Evolutionary conservation across 2,888 invertebrate species (phyloP), one percentile per base, ranked within the genome.

Genomic region (Agrotis segetum): DNA sequence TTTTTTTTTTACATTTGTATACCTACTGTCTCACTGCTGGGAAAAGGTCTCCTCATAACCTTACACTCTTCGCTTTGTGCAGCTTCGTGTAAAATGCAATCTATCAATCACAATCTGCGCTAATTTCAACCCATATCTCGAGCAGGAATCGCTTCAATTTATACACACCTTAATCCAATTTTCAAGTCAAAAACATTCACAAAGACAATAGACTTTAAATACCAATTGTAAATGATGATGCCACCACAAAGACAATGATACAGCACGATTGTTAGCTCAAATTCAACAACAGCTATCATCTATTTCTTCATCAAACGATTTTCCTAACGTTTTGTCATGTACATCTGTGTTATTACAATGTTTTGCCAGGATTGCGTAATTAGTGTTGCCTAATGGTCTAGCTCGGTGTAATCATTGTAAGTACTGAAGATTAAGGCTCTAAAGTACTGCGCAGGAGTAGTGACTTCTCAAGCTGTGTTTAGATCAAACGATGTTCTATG

Each of bases 301-400:
- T n/a, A 70, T 74, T 74, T 78, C 74, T 58, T 29, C 46, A 77
- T 44, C 21, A 4, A 34, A 4, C 16, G 52, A 50, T 79, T 70
- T 62, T 47, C 63, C 21, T 17, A 65, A 58, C 58, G 13, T 69
- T 66, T 66, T 34, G 53, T 61, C 52, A 55, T 52, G 46, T 17
- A 46, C 17, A 47, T 55, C 44, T 13, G 69, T 79, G 62, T 58
- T 65, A 77, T 68, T 59, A 67, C 52, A 49, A 56, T 59, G 58
- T 50, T 50, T 21, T n/a, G 40, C 49, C 58, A 62, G 55, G 34
- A 52, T 72, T 81, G 70, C 68, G 66, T 53, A 65, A 69, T 81
- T 69, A 68, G 19, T 24, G 40, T 71, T 71, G 71, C 62, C 56
- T 79, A 79, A 79, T 81, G 77, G 49, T 52, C 50, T 19, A 50